Percentiles rank a stretch among this genome's conserved stretches.
These are phyloP conservation scores for Tetranychus piercei DNA, from an alignment of 2,888 invertebrate species.

Conservation along the genomic window DNA sequence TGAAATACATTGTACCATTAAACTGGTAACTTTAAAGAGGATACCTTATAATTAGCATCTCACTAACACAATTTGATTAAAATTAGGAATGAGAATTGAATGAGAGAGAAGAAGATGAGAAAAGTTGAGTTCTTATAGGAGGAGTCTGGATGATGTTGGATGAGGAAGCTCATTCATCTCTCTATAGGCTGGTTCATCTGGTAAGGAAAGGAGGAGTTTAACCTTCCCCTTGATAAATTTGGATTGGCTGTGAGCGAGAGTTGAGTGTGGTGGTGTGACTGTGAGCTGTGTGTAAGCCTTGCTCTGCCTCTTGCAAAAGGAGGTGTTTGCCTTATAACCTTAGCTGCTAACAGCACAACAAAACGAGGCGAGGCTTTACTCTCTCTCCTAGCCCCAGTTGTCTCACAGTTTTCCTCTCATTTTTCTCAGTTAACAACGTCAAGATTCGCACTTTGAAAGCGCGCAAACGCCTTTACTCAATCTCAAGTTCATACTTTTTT, in stretches of 20 bases:
- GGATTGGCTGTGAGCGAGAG: no score
- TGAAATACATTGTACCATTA: no score
- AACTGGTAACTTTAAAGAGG: no score
- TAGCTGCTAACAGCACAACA: not conserved
- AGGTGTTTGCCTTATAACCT: not conserved
- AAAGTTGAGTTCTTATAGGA: not conserved
- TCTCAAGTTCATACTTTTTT: not conserved
- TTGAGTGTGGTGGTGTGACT: no score
- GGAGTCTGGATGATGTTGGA: slow-evolving; percentile 1
- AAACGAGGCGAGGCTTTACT: not conserved
- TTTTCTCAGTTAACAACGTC: slow-evolving; percentile 20
- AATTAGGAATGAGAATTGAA: no score
- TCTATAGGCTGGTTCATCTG: not conserved
- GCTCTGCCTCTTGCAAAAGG: not conserved
- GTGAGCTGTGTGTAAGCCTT: not conserved
- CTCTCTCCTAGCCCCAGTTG: slow-evolving; percentile 2
- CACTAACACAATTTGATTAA: no score
- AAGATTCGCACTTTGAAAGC: slow-evolving; percentile 18
- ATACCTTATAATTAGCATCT: no score
- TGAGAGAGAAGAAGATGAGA: not conserved
- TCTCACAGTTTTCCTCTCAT: slow-evolving; percentile 11
- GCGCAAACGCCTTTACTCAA: slow-evolving; percentile 5
- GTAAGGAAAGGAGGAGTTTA: not conserved
- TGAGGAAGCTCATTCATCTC: slow-evolving; percentile 3
- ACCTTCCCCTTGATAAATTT: no score